Evolutionary conservation across 2,888 invertebrate genomes (phyloP).

Genomic region (Tryphoninae sp.): DNA sequence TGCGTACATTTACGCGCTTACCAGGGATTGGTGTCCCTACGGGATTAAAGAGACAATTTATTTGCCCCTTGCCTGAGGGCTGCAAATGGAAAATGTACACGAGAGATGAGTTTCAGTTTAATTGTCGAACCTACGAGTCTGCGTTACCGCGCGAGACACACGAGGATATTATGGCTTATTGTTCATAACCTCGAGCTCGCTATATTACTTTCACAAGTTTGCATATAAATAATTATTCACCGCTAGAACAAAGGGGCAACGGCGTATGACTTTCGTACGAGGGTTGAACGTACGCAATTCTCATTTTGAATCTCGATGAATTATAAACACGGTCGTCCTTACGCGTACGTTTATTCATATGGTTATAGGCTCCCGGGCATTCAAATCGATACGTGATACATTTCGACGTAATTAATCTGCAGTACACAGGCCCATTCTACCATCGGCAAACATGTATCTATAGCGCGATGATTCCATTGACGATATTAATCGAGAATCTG

Average conservation of each 20-base stretch:
- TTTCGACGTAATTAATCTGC: constrained; percentile 68
- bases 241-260: too few species aligned
- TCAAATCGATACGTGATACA: constrained; percentile 38
- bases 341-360: constrained; percentile 22
- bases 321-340: too few species aligned
- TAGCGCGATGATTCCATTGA: too few species aligned
- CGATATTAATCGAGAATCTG: too few species aligned
- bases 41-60: constrained; percentile 52
- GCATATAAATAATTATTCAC: neutral
- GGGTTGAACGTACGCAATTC: too few species aligned
- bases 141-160: neutral
- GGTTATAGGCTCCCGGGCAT: constrained; percentile 6
- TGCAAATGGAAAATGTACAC: constrained; percentile 29
- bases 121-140: constrained; percentile 17
- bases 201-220: neutral
- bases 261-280: too few species aligned
- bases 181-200: neutral
- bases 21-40: constrained; percentile 43
- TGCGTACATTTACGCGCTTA: constrained; percentile 12
- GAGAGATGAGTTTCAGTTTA: constrained; percentile 23
- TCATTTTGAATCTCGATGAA: too few species aligned
- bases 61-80: constrained; percentile 24
- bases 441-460: neutral
- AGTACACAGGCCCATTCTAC: constrained; percentile 64
- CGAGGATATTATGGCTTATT: neutral